Base-by-base conservation (phyloP, 2,888 invertebrate genomes). In the Chymomyza caudatula region DNA sequence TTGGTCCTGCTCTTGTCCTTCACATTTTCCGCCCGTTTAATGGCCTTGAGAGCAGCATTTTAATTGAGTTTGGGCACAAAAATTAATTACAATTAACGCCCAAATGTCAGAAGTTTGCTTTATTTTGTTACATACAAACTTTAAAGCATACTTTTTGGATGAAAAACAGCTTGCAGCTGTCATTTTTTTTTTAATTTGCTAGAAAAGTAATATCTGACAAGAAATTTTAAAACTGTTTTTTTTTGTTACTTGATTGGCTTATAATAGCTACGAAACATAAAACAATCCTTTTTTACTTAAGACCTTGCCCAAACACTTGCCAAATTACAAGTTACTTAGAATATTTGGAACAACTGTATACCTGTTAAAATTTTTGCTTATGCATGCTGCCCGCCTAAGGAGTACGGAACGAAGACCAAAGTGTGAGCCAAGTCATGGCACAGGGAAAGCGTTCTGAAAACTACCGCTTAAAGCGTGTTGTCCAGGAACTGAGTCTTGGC, bases 1-100 rank as follows among this genome's bases (percentile, higher is more conserved):
- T n/a, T 19, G 37, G 17, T 5, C 4, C 37, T 59, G 17, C 53
- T 60, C 42, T 37, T 53, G 17, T 22, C 52, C 8, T 47, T 51
- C 29, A n/a, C 42, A 55, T 22, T 15, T 25, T 25, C 52, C 43
- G 43, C 69, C 67, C 63, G 43, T 55, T 65, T 84, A 84, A 86
- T 84, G 85, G 82, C 73, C 78, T 76, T 83, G 83, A 65, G 42
- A 43, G 22, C 29, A 47, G 11, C 42, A 47, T 70, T 85, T 83
- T 86, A 84, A 82, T 86, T 84, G 77, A 78, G 85, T 78, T 82
- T 53, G 67, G 69, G 71, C 69, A 66, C 77, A 69, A 76, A 80
- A 80, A 85, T 80, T 83, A 75, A 80, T 80, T 86, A 84, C 82
- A 86, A 82, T 82, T 85, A 85, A 86, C 75, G 84, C 63, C 17